A percentile compares a stretch with the other conserved stretches of the same genome.
Conservation (phyloP, 2,888 invertebrate species). For the Monopis laevigella region DNA sequence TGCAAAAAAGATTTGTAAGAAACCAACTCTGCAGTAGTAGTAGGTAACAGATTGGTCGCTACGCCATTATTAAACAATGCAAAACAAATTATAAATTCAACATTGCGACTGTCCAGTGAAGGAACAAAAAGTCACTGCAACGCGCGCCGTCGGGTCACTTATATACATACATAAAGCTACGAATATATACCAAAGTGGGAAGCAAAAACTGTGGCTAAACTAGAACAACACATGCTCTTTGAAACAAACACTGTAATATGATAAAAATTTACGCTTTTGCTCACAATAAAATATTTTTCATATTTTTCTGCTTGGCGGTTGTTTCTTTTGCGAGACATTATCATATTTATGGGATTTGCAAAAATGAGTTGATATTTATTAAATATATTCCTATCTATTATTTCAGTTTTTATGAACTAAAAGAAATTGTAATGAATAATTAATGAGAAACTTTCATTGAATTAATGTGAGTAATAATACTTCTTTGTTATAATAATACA, state of each 20-base stretch:
- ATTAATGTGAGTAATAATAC: no score
- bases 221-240: constrained; percentile 10
- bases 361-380: neutral
- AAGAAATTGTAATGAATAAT: no score
- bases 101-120: constrained; percentile 10
- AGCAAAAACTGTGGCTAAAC: constrained; percentile 6
- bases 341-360: constrained; percentile 2
- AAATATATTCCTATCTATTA: no score
- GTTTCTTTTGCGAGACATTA: neutral
- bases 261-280: neutral
- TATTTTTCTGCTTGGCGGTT: neutral
- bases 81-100: constrained; percentile 11
- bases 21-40: no score
- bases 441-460: no score
- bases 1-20: no score
- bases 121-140: constrained; percentile 9
- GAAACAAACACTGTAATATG: constrained; percentile 6
- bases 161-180: neutral
- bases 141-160: constrained; percentile 5
- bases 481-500: no score
- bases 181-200: neutral
- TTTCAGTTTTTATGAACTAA: no score
- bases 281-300: constrained; percentile 5
- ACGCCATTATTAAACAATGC: constrained; percentile 9
- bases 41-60: neutral